Evolutionary conservation across 2,797 vertebrate species (phyloP).

Genomic region (Hippoglossus hippoglossus): DNA sequence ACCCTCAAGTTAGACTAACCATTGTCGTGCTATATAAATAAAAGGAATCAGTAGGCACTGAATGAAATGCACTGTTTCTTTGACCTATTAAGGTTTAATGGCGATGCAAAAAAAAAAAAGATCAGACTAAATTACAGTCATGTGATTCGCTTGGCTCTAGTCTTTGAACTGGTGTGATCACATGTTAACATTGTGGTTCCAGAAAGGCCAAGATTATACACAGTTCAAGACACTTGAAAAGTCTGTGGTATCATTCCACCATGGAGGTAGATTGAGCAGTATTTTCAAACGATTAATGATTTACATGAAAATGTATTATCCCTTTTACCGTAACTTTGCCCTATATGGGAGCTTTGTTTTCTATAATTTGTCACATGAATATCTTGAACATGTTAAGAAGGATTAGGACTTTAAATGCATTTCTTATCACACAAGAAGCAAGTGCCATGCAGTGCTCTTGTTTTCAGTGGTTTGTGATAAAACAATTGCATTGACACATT

Average conservation of each 20-base stretch:
- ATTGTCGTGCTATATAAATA: conserved; percentile 18
- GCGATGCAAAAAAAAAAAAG: conserved; percentile 2
- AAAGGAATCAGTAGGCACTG: not conserved
- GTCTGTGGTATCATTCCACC: not conserved
- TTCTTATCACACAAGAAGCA: not conserved
- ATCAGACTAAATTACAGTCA: conserved; percentile 5
- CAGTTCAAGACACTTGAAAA: conserved; percentile 18
- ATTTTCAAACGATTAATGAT: not conserved
- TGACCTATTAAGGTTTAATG: conserved; percentile 17
- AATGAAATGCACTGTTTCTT: not conserved
- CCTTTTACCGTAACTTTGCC: not conserved
- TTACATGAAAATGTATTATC: not conserved
- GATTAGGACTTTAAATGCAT: not conserved
- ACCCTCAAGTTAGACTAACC: conserved; percentile 55
- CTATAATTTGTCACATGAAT: too few species aligned
- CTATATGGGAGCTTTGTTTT: too few species aligned
- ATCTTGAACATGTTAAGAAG: not conserved
- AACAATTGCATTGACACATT: too few species aligned
- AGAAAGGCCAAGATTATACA: conserved; percentile 4
- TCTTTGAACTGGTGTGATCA: conserved; percentile 29
- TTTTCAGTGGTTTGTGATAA: too few species aligned
- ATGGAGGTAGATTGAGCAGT: not conserved
- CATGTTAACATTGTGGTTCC: conserved; percentile 18
- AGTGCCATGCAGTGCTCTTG: not conserved
- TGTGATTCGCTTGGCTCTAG: conserved; percentile 17